A percentile compares a stretch with the other conserved stretches of the same genome.
phyloP scores from a whole-genome alignment of 1,140 invertebrate species.

The Papilio helenus region DNA sequence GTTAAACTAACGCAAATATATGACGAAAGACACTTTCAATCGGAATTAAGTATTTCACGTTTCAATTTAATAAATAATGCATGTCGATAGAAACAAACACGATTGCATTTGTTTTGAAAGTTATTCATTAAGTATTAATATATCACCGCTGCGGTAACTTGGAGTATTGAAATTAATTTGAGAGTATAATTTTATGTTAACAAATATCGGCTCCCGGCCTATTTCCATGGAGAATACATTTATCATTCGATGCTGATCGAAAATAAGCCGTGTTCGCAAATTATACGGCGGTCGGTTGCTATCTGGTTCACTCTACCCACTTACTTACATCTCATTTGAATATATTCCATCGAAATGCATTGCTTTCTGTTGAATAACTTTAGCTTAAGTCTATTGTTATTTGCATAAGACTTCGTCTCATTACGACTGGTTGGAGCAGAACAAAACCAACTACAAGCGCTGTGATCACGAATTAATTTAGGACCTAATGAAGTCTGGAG shows the following conservation, averaged over 20 bases:
- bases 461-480: background rate
- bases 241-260: slow-evolving; percentile 66
- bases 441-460: slow-evolving; percentile 9
- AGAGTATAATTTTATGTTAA: slow-evolving; percentile 75
- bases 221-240: slow-evolving; percentile 63
- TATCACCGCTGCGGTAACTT: slow-evolving; percentile 52
- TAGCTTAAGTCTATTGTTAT: slow-evolving; percentile 36
- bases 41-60: slow-evolving; percentile 1
- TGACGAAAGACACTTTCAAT: slow-evolving; percentile 19
- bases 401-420: slow-evolving; percentile 22
- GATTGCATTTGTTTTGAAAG: slow-evolving; percentile 43
- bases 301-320: slow-evolving; percentile 42
- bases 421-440: background rate
- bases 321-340: slow-evolving; percentile 61
- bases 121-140: slow-evolving; percentile 54
- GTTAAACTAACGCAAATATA: background rate
- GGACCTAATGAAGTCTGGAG: background rate
- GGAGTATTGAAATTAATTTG: slow-evolving; percentile 63
- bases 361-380: slow-evolving; percentile 40
- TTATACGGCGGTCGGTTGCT: slow-evolving; percentile 46
- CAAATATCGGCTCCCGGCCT: slow-evolving; percentile 61
- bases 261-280: slow-evolving; percentile 61
- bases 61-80: slow-evolving; percentile 31
- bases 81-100: slow-evolving; percentile 38
- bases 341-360: slow-evolving; percentile 48